Base-by-base conservation (phyloP, 2,888 invertebrate species). In the Brachyptera putata region DNA sequence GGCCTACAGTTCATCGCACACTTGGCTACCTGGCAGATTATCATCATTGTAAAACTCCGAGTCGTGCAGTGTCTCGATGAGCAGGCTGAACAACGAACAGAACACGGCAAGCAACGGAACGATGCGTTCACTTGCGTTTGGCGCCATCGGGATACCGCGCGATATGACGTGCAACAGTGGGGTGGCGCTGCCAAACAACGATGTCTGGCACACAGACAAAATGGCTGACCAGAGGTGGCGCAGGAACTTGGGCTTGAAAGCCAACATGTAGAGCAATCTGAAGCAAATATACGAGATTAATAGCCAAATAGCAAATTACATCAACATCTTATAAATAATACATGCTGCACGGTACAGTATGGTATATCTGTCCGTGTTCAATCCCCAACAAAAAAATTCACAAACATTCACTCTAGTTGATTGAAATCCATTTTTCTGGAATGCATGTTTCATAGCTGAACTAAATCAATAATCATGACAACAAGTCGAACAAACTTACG, bases 51-150 rank as follows among this genome's bases (percentile, higher is more conserved):
- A 86, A 73, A 94, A 92, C 75, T 94, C 94, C 0, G 86, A 85
- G 71, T 94, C 94, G 68, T 94, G 91, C 25, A 94, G 73, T 0
- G 93, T 92, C 0, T 89, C 86, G 53, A 94, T 81, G 2, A 91
- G 77, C 37, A 91, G 79, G 43, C 87, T 87, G 71, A 91, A 91
- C 1, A 93, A 76, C 1, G 90, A 85, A 71, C 91, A 91, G 75
- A 95, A 94, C 1, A 91, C 86, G 0, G 90, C 88, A 34, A 94
- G 71, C 1, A 90, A 80, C 1, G 93, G 90, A 11, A 92, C 80
- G 14, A 93, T 82, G 13, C 81, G 79, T 16, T 84, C 80, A 2
- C 85, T 81, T 63, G 87, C 86, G 13, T 79, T 79, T 5, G 79
- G 78, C 1, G 81, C 76, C 2, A 81, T 75, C 0, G 80, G 79